Evolutionary conservation across 2,888 invertebrate genomes (phyloP).

Genomic region (Kuschelorhynchus macadamiae): DNA sequence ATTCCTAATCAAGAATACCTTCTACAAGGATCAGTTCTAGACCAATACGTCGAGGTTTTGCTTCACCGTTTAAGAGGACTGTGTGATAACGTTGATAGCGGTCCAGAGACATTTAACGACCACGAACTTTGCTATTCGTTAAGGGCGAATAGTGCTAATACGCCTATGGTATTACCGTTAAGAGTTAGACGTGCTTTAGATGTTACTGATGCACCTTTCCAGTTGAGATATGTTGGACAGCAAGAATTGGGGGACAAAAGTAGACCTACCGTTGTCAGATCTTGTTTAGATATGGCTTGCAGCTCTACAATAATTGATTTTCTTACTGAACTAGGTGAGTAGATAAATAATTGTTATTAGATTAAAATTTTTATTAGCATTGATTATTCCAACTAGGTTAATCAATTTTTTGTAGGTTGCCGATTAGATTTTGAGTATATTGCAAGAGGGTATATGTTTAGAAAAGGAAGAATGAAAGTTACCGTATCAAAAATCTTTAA

Average conservation of each 20-base stretch:
- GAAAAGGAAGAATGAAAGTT: constrained; percentile 97
- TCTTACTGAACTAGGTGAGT: constrained; percentile 85
- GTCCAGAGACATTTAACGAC: constrained; percentile 93
- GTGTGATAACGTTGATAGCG: constrained; percentile 93
- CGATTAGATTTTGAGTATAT: constrained; percentile 95
- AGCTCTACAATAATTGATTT: constrained; percentile 92
- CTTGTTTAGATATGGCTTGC: constrained; percentile 93
- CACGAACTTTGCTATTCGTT: constrained; percentile 93
- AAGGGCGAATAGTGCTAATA: constrained; percentile 75
- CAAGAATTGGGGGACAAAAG: constrained; percentile 91
- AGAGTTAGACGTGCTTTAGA: constrained; percentile 89
- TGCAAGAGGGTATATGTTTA: constrained; percentile 92
- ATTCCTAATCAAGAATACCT: constrained; percentile 95
- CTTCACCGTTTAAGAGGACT: constrained; percentile 90
- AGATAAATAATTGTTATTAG: too few relatives aligned
- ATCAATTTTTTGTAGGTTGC: constrained; percentile 69
- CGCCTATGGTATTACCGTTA: constrained; percentile 74
- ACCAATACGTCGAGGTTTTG: constrained; percentile 91
- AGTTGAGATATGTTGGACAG: constrained; percentile 92
- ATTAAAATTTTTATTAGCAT: too few relatives aligned
- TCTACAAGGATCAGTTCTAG: constrained; percentile 93
- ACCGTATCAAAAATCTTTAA: constrained; percentile 96
- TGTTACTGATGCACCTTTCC: constrained; percentile 88
- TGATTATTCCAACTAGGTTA: too few relatives aligned
- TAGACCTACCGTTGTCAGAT: constrained; percentile 90